Base-by-base conservation (phyloP, 2,113 vertebrate genomes). In the Callionymus lyra region DNA sequence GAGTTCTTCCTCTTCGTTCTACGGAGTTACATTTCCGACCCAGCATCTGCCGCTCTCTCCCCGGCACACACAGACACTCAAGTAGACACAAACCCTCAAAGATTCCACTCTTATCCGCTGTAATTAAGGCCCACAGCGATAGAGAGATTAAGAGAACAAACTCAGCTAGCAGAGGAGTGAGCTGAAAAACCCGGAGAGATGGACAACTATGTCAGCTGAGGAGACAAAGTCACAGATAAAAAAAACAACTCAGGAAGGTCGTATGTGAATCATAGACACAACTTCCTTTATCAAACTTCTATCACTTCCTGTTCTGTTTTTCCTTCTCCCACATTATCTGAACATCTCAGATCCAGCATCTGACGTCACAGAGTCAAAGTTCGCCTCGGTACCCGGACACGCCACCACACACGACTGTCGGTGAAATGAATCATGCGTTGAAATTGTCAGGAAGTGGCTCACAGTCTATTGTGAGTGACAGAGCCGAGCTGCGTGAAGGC, bases 121-220 rank as follows among this genome's bases (percentile, higher is more conserved):
- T 75, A 82, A 82, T 82, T 82, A 76, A 60, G 56, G 67, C 75
- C 71, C 63, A 58, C 41, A 59, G 68, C 63, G 35, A 74, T 65
- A 6, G 53, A 53, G 69, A 74, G 64, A 70, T 71, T 61, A 65
- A 38, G 39, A 41, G 39, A 13, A 44, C 33, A 50, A 54, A 52
- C 53, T 47, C 37, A 36, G 17, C 48, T 14, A 44, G 21, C 65
- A 32, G 4, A 37, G 38, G 31, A 46, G 32, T n/a, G 33, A 41
- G 37, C 41, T n/a, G n/a, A n/a, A n/a, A n/a, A n/a, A 5, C 21
- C 8, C 4, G 4, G 21, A 8, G 8, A 27, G 21, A 27, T 27
- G 21, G 4, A 27, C 21, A 27, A 8, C 21, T n/a, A n/a, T n/a
- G 21, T 27, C 21, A 5, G 21, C 21, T 27, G 21, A 27, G 21